Evolutionary conservation across 2,113 vertebrate species (phyloP).

Genomic region (Capreolus pygargus): DNA sequence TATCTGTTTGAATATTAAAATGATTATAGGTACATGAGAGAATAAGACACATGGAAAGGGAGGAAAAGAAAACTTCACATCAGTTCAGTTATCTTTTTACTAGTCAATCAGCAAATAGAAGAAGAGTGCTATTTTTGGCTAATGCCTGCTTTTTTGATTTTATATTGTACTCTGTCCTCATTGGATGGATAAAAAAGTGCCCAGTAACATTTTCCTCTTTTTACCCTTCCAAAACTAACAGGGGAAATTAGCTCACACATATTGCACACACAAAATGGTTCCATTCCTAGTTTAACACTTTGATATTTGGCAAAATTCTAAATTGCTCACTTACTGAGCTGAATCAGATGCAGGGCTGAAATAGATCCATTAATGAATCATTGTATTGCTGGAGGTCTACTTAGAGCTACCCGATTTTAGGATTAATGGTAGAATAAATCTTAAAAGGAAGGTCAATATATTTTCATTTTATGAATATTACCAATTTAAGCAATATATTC

Average conservation of each 20-base stretch:
- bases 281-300: not conserved
- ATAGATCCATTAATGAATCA: conserved; percentile 40
- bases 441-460: conserved; percentile 41
- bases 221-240: not conserved
- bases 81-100: not conserved
- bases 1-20: not conserved
- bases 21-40: not conserved
- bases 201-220: not conserved
- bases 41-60: not conserved
- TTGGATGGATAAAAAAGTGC: not conserved
- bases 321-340: conserved; percentile 27
- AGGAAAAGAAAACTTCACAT: conserved; percentile 19
- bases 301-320: conserved; percentile 12
- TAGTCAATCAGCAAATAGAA: not conserved
- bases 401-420: conserved; percentile 31
- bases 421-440: conserved; percentile 48
- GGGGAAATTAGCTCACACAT: conserved; percentile 7
- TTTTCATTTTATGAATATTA: conserved; percentile 57
- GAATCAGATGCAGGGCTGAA: not conserved
- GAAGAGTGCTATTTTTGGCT: not conserved
- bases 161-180: not conserved
- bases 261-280: not conserved
- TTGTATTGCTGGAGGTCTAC: not conserved
- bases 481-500: conserved; percentile 39
- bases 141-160: not conserved